Percentiles rank a stretch among this genome's conserved stretches.
phyloP scores from a whole-genome alignment of 2,797 vertebrate genomes.

The Brotula barbata region DNA sequence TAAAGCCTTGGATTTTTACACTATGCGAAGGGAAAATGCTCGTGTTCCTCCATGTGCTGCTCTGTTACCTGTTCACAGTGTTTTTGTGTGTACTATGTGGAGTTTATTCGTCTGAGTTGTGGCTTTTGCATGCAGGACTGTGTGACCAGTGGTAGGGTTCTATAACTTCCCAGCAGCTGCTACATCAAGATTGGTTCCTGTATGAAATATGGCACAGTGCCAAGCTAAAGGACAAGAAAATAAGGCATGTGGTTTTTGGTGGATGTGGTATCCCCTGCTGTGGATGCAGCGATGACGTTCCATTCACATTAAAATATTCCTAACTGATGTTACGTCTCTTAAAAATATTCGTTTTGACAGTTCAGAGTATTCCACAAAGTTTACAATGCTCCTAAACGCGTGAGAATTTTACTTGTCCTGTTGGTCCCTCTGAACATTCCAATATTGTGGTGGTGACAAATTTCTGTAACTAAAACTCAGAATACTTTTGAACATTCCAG shows the following conservation, averaged over 20 bases:
- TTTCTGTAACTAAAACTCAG: not conserved
- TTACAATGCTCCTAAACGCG: not conserved
- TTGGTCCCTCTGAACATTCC: not conserved
- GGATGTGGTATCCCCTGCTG: not conserved
- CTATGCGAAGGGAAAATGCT: not conserved
- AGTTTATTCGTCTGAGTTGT: constrained; percentile 36
- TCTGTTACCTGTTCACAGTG: constrained; percentile 20
- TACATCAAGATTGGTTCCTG: not conserved
- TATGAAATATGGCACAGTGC: not conserved
- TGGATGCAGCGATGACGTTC: not conserved
- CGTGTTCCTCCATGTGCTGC: constrained; percentile 4
- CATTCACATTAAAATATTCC: not conserved
- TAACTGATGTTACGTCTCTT: not conserved
- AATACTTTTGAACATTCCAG: not conserved
- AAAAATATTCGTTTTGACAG: not conserved
- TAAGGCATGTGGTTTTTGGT: not conserved
- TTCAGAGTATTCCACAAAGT: not conserved
- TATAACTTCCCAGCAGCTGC: not conserved
- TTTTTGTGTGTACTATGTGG: constrained; percentile 33
- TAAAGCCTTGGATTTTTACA: not conserved
- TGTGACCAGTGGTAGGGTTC: constrained; percentile 19
- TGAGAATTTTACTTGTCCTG: not conserved
- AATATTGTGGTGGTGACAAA: too few species aligned
- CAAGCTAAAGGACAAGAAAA: not conserved
- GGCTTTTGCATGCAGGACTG: constrained; percentile 57